Evolutionary conservation across 2,888 invertebrate species (phyloP).

Genomic region (Eudasyphora cyanicolor): DNA sequence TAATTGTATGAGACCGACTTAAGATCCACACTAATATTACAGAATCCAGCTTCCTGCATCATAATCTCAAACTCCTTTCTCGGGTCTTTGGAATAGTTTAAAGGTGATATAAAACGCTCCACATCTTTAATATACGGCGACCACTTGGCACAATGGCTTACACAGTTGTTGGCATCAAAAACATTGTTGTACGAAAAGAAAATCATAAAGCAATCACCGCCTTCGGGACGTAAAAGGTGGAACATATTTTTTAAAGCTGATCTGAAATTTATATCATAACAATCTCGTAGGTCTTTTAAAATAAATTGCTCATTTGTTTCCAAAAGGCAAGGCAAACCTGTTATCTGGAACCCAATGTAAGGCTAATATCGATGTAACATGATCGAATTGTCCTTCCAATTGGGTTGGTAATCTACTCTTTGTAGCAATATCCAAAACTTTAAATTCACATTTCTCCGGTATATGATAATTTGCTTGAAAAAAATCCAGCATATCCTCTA

Average conservation of each 20-base stretch:
- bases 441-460: slow-evolving; percentile 75
- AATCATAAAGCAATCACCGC: background rate
- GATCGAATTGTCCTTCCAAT: slow-evolving; percentile 82
- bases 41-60: background rate
- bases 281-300: no score
- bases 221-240: slow-evolving; percentile 18
- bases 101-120: background rate
- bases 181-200: background rate
- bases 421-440: slow-evolving; percentile 82
- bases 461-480: background rate
- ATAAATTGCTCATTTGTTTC: background rate
- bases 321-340: background rate
- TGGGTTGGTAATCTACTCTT: slow-evolving; percentile 80
- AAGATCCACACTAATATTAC: background rate
- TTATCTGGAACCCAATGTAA: slow-evolving; percentile 87
- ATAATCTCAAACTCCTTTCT: background rate
- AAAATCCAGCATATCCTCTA: slow-evolving; percentile 75
- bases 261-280: background rate
- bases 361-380: slow-evolving; percentile 88
- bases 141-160: background rate
- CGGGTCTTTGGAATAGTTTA: background rate
- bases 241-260: slow-evolving; percentile 37
- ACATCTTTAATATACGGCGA: background rate
- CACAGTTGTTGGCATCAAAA: background rate
- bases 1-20: slow-evolving; percentile 80